Conservation (phyloP, 1,140 invertebrate genomes). For the Brachionus manjavacas region DNA sequence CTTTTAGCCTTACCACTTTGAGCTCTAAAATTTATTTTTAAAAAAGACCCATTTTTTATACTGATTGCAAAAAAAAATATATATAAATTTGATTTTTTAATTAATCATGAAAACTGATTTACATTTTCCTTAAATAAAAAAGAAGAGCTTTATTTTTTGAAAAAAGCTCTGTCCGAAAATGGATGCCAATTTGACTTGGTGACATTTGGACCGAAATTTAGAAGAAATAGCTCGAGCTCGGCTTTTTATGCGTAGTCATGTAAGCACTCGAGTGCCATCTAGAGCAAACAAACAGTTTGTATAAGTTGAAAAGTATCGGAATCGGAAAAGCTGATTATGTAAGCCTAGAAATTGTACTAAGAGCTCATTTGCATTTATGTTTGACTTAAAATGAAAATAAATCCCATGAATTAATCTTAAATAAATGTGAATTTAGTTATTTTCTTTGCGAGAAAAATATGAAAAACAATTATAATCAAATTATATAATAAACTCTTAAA, state of each 20-base stretch:
- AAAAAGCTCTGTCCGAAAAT: no score
- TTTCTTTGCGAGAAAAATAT: background rate
- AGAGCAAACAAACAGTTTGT: background rate
- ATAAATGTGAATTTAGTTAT: constrained; percentile 30
- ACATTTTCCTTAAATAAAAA: no score
- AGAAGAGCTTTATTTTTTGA: no score
- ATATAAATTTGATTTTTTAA: no score
- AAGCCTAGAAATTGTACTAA: background rate
- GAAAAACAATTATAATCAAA: constrained; percentile 18
- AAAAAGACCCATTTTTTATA: no score
- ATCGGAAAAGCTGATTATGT: background rate
- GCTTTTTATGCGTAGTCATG: background rate
- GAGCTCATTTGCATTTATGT: background rate
- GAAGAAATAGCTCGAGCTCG: background rate
- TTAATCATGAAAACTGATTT: no score
- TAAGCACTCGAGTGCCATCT: background rate
- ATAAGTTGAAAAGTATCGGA: background rate
- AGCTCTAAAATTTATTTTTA: no score
- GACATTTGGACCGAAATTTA: background rate
- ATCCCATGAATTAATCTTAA: constrained; percentile 21
- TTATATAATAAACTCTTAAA: constrained; percentile 16
- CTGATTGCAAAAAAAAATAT: no score
- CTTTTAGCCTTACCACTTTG: no score
- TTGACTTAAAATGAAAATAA: constrained; percentile 6
- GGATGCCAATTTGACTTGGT: background rate